Evolutionary conservation across 2,797 vertebrate species (phyloP).

Genomic region (Champsocephalus esox): DNA sequence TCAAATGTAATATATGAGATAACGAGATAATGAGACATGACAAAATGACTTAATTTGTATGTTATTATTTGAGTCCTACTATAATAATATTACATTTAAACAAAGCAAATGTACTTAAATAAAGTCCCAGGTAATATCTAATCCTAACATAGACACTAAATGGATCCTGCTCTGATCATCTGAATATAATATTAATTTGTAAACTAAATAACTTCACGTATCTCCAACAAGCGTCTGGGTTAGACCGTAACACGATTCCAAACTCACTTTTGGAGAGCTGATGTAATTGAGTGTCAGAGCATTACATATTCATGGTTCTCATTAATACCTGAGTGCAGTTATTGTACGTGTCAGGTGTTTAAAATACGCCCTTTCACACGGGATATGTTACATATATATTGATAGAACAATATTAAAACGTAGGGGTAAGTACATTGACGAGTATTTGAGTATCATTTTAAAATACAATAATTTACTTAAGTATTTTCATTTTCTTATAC

Average conservation of each 20-base stretch:
- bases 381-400: not conserved
- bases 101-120: not conserved
- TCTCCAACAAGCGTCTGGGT: not conserved
- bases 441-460: not conserved
- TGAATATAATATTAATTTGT: too few relatives aligned
- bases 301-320: slow-evolving; percentile 54
- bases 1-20: not conserved
- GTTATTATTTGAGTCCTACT: not conserved
- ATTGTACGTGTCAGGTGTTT: slow-evolving; percentile 22
- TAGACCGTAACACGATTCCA: not conserved
- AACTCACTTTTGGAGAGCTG: slow-evolving; percentile 20
- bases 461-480: not conserved
- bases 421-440: too few relatives aligned
- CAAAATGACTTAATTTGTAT: not conserved
- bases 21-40: not conserved
- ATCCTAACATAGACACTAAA: not conserved
- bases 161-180: not conserved
- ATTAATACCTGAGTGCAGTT: slow-evolving; percentile 42
- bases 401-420: not conserved
- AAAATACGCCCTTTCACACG: slow-evolving; percentile 1
- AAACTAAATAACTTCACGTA: too few relatives aligned
- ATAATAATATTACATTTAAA: not conserved
- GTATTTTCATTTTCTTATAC: not conserved
- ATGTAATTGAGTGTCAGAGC: slow-evolving; percentile 43
- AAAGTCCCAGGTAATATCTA: not conserved